Evolutionary conservation across 2,797 vertebrate species (phyloP).

Genomic region (Gastrophryne carolinensis): DNA sequence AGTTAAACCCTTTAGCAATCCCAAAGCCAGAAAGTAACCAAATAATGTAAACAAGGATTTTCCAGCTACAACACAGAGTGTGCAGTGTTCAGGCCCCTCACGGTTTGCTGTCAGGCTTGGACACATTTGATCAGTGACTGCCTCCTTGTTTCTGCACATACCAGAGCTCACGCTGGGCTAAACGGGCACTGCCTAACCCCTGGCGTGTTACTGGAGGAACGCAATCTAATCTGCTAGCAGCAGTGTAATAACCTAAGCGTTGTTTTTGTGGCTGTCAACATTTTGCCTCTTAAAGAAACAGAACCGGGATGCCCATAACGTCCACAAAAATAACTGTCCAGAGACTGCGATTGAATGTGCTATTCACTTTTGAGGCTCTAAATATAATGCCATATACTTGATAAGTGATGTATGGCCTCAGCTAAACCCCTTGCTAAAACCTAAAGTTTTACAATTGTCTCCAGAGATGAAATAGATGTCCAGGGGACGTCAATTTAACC

Average conservation of each 20-base stretch:
- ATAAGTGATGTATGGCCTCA: too few species aligned
- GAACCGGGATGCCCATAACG: too few species aligned
- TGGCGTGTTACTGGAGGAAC: not conserved
- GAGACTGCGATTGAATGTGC: too few species aligned
- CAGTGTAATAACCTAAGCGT: not conserved
- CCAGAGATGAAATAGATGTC: too few species aligned
- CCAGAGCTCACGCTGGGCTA: not conserved
- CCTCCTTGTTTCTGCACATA: slow-evolving; percentile 6
- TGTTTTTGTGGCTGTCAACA: not conserved
- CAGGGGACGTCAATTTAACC: too few species aligned
- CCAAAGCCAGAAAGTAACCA: not conserved
- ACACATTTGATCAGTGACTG: slow-evolving; percentile 3
- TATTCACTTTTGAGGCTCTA: too few species aligned
- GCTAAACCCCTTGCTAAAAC: too few species aligned
- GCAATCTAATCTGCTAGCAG: not conserved
- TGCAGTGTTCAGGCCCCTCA: not conserved
- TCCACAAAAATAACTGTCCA: too few species aligned
- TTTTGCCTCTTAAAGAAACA: too few species aligned
- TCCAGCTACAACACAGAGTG: slow-evolving; percentile 13
- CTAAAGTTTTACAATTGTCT: too few species aligned
- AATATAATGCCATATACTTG: too few species aligned
- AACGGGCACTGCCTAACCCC: not conserved
- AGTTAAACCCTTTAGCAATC: not conserved
- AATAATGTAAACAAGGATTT: not conserved
- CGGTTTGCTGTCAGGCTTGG: slow-evolving; percentile 7